Evolutionary conservation across 2,113 vertebrate genomes (phyloP).

Genomic region (Budorcas taxicolor): DNA sequence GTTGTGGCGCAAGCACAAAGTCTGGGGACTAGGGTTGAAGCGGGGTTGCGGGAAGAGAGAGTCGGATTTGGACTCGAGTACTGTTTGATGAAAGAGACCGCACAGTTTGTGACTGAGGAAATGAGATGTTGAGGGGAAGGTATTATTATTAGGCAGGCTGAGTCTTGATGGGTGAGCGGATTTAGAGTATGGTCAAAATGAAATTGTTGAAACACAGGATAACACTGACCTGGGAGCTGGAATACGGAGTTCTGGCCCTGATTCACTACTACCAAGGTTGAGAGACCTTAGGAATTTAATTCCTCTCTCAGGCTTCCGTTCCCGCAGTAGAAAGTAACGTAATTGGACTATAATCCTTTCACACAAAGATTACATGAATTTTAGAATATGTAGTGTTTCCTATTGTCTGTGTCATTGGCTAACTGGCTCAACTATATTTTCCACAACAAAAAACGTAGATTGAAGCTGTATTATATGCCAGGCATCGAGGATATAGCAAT

Average conservation of each 20-base stretch:
- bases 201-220: neutral
- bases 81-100: neutral
- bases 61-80: neutral
- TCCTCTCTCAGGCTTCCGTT: neutral
- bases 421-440: neutral
- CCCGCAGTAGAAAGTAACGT: neutral
- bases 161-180: neutral
- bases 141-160: neutral
- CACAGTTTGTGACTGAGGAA: neutral
- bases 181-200: neutral
- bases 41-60: neutral
- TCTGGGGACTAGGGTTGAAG: neutral
- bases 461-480: neutral
- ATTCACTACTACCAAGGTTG: neutral
- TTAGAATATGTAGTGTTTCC: neutral
- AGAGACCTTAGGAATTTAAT: neutral
- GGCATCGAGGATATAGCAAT: neutral
- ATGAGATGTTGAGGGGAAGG: neutral
- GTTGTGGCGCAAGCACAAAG: neutral
- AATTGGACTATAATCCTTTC: neutral
- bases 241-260: neutral
- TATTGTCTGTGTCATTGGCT: neutral
- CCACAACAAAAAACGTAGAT: neutral
- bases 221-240: neutral
- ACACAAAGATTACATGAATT: neutral